Base-by-base conservation (phyloP, 1,140 invertebrate species). In the Pygmarrhopalites habei region DNA sequence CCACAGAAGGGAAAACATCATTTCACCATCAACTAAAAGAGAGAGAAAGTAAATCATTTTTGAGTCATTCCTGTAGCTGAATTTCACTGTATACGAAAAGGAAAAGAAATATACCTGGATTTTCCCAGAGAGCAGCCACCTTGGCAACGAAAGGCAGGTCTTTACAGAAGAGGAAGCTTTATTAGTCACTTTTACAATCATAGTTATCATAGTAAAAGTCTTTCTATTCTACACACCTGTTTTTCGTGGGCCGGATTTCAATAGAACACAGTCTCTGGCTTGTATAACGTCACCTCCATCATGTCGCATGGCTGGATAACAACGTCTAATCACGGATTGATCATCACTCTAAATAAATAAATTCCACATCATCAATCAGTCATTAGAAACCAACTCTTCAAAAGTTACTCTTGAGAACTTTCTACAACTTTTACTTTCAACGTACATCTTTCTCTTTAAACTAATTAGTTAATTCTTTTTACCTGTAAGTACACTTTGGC, bases 71-170 rank as follows among this genome's bases (percentile, higher is more conserved):
- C n/a, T n/a, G n/a, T n/a, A n/a, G n/a, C n/a, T n/a, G n/a, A n/a
- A n/a, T n/a, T n/a, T n/a, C n/a, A n/a, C n/a, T n/a, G n/a, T n/a
- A n/a, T n/a, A n/a, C n/a, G n/a, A n/a, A n/a, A n/a, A n/a, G n/a
- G n/a, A n/a, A n/a, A n/a, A n/a, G n/a, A n/a, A n/a, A n/a, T n/a
- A n/a, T n/a, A n/a, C n/a, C n/a, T 7, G 90, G 88, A 79, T 94
- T 92, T 76, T 96, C 90, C 92, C 92, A 98, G 4, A 98, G 81
- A 49, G 88, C 85, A 26, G 89, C 87, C 62, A 98, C 88, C 79
- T 95, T 92, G 28, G 92, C 94, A 57, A 97, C 89, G 76, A 87
- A 97, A 21, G 94, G 94, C 66, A 95, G 81, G 75, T 95, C n/a
- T n/a, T n/a, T n/a, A n/a, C n/a, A n/a, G n/a, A n/a, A n/a, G n/a